Evolutionary conservation across 1,140 invertebrate genomes (phyloP).

Genomic region (Lordiphosa collinella): DNA sequence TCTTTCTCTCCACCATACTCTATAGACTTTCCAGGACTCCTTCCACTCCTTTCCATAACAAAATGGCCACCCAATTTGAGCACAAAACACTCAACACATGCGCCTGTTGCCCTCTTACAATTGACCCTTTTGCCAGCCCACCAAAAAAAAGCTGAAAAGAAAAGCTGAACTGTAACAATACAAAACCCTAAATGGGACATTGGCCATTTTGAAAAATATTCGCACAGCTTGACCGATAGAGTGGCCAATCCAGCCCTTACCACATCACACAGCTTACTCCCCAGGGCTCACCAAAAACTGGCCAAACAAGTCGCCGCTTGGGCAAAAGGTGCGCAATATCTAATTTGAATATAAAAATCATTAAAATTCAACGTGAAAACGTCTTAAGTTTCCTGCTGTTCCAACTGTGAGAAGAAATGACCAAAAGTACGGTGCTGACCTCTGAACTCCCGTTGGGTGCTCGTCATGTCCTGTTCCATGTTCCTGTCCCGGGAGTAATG

Average conservation of each 20-base stretch:
- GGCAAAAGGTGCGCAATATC: conserved; percentile 22
- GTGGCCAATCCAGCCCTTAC: not conserved
- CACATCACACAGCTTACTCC: conserved; percentile 26
- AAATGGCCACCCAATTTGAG: no score
- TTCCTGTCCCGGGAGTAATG: conserved; percentile 42
- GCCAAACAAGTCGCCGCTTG: conserved; percentile 37
- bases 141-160: not conserved
- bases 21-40: no score
- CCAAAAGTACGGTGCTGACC: conserved; percentile 75
- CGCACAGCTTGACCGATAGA: not conserved
- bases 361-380: conserved; percentile 73
- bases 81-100: no score
- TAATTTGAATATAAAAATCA: conserved; percentile 77
- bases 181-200: conserved; percentile 14
- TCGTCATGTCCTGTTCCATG: conserved; percentile 12
- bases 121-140: conserved; percentile 12
- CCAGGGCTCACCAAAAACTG: conserved; percentile 28
- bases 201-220: conserved; percentile 26
- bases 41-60: conserved; percentile 34
- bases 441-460: conserved; percentile 63
- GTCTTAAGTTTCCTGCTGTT: conserved; percentile 70
- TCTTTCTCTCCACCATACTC: no score
- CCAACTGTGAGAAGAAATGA: conserved; percentile 69
- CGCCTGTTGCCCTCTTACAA: no score
- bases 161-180: not conserved